phyloP scores from a whole-genome alignment of 1,140 invertebrate species.

The Sitobion miscanthi region DNA sequence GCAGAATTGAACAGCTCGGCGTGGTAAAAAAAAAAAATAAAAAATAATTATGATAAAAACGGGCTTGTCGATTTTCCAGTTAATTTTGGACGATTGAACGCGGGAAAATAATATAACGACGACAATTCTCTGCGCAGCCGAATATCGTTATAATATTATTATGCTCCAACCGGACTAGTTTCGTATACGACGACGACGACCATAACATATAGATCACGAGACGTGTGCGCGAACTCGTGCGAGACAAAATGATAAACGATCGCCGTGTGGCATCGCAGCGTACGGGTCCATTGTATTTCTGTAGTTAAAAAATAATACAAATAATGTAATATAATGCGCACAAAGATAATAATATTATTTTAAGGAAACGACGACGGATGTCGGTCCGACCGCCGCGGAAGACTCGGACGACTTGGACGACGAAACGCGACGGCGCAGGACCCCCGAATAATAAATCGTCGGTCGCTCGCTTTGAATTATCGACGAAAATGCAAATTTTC shows the following conservation, averaged over 20 bases:
- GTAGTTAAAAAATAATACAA: background rate
- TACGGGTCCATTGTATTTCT: background rate
- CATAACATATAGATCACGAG: conserved; percentile 7
- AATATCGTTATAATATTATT: background rate
- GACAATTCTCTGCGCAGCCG: background rate
- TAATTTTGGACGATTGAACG: background rate
- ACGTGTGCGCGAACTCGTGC: conserved; percentile 16
- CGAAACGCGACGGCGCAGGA: background rate
- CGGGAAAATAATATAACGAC: background rate
- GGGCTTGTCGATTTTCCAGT: conserved; percentile 15
- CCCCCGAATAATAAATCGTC: background rate
- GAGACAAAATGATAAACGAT: conserved; percentile 34
- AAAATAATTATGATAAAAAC: background rate
- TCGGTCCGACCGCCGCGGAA: background rate
- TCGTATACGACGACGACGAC: background rate
- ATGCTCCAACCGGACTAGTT: background rate
- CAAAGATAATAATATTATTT: background rate
- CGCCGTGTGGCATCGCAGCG: background rate
- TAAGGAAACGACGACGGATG: background rate
- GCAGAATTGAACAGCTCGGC: background rate
- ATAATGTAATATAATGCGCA: background rate
- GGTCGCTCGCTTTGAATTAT: background rate
- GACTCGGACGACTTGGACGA: background rate
- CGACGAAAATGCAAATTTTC: background rate
- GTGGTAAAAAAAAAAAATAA: background rate